Conservation (phyloP, 1,140 invertebrate genomes). For the Drosophila rufa region DNA sequence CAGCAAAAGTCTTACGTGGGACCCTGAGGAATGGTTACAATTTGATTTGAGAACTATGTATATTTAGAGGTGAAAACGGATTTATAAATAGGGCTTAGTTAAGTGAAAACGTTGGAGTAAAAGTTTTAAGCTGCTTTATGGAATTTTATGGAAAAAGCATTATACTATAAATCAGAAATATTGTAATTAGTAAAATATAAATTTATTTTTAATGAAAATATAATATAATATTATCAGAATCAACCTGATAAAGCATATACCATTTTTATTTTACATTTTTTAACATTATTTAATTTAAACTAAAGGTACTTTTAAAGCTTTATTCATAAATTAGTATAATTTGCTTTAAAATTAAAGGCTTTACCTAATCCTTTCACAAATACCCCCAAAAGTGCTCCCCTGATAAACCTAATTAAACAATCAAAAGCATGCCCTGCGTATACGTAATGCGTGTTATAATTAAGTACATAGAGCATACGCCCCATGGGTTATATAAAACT, state of each 20-base stretch:
- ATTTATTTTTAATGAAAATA: too few species aligned
- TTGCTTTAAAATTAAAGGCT: not conserved
- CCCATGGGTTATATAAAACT: constrained; percentile 53
- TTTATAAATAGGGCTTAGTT: constrained; percentile 1
- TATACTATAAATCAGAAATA: not conserved
- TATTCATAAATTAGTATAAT: not conserved
- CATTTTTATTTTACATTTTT: too few species aligned
- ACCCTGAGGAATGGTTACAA: not conserved
- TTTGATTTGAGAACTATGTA: constrained; percentile 8
- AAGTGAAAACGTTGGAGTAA: not conserved
- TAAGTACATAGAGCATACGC: constrained; percentile 46
- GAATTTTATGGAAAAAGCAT: not conserved
- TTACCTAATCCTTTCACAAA: not conserved
- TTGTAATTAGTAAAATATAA: too few species aligned
- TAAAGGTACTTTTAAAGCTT: too few species aligned
- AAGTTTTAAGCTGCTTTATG: not conserved
- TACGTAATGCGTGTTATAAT: constrained; percentile 37
- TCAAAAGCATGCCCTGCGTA: constrained; percentile 29
- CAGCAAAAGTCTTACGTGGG: constrained; percentile 7
- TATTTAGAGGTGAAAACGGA: not conserved
- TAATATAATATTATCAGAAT: too few species aligned
- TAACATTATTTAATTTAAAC: too few species aligned
- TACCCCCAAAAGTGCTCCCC: not conserved
- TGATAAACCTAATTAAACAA: not conserved
- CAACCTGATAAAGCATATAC: too few species aligned